phyloP scores from a whole-genome alignment of 2,888 invertebrate genomes.

The Cerastoderma edule region DNA sequence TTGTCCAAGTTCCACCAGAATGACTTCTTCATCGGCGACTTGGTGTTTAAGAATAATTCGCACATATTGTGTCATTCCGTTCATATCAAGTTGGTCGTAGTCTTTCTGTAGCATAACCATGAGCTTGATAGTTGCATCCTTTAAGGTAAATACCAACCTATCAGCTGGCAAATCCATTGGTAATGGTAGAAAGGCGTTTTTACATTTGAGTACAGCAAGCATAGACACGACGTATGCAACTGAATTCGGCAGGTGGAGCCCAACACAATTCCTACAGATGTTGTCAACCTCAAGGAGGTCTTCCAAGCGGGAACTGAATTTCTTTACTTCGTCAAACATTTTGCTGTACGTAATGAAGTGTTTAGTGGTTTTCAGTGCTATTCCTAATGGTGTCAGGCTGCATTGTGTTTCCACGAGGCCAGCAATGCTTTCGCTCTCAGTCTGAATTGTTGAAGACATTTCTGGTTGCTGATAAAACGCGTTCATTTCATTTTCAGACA shows the following conservation, averaged over 20 bases:
- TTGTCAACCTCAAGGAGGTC: not conserved
- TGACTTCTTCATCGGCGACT: conserved; percentile 36
- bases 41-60: conserved; percentile 33
- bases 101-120: conserved; percentile 56
- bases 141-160: conserved; percentile 67
- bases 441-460: not conserved
- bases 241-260: conserved; percentile 68
- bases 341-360: conserved; percentile 52
- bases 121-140: conserved; percentile 61
- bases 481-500: conserved; percentile 59
- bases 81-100: conserved; percentile 32
- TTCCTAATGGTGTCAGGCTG: conserved; percentile 42
- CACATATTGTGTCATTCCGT: conserved; percentile 38
- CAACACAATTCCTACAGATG: conserved; percentile 50
- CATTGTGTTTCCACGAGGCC: conserved; percentile 54
- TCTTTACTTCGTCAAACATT: conserved; percentile 41
- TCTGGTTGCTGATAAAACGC: conserved; percentile 43
- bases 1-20: conserved; percentile 49
- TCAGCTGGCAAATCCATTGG: conserved; percentile 71
- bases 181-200: conserved; percentile 72
- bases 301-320: conserved; percentile 34
- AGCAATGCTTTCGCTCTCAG: conserved; percentile 26
- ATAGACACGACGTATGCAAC: conserved; percentile 84
- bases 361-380: conserved; percentile 61
- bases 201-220: conserved; percentile 60